These are phyloP conservation scores for Novumbra hubbsi DNA, from an alignment of 2,797 vertebrate species.

Conservation along the genomic window DNA sequence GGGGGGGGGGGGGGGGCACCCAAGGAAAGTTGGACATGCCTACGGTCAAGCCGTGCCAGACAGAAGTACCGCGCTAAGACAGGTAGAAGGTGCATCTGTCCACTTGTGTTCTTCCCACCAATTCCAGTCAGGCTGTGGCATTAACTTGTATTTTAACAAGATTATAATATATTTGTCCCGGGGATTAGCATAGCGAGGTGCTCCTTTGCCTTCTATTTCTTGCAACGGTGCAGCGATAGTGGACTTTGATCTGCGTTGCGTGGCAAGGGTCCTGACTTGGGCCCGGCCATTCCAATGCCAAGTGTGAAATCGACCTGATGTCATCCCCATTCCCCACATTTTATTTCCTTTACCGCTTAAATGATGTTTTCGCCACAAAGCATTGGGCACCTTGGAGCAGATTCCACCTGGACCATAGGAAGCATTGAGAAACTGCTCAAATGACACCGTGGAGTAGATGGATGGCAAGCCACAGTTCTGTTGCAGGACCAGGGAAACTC, in stretches of 20 bases:
- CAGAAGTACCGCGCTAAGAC: slow-evolving; percentile 84
- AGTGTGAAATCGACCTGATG: slow-evolving; percentile 99
- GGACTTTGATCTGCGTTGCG: slow-evolving; percentile 99
- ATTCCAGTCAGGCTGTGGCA: slow-evolving; percentile 94
- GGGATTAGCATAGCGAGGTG: slow-evolving; percentile 99
- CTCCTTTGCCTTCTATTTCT: slow-evolving; percentile 88
- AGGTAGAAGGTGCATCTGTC: slow-evolving; percentile 82
- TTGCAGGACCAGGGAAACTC: slow-evolving; percentile 63
- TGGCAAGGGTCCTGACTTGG: slow-evolving; percentile 92
- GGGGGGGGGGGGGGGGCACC: slow-evolving; percentile 46
- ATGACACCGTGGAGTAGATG: slow-evolving; percentile 82
- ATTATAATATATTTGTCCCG: slow-evolving; percentile 99
- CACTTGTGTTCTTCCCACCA: slow-evolving; percentile 79
- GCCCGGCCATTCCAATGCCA: slow-evolving; percentile 92
- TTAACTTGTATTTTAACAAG: slow-evolving; percentile 99
- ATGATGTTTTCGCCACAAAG: slow-evolving; percentile 99
- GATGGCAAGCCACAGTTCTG: slow-evolving; percentile 75
- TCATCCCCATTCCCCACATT: slow-evolving; percentile 96
- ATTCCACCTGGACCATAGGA: slow-evolving; percentile 95
- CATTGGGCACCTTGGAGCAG: slow-evolving; percentile 89
- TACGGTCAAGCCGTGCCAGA: slow-evolving; percentile 81
- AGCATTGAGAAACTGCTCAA: slow-evolving; percentile 89
- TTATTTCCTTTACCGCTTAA: slow-evolving; percentile 98
- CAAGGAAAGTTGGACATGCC: slow-evolving; percentile 61
- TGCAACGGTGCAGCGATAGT: slow-evolving; percentile 88